Evolutionary conservation across 2,113 vertebrate species (phyloP).

Genomic region (Protomyctophum bolini): DNA sequence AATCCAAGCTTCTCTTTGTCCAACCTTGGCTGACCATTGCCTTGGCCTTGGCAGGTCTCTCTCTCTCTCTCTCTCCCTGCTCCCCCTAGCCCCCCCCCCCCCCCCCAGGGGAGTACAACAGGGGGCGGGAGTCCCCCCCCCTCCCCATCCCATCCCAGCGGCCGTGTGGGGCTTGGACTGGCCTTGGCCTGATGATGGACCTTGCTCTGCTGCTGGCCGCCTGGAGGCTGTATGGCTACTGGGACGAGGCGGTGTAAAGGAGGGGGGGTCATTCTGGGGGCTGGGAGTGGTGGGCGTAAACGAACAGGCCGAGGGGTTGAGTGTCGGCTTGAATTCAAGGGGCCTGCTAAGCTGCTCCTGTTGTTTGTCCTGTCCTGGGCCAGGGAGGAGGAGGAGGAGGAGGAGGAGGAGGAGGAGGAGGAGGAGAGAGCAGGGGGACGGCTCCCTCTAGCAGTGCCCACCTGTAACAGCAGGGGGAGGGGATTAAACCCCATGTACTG

Average conservation of each 20-base stretch:
- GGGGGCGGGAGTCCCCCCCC: slow-evolving; percentile 25
- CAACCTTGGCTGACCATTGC: slow-evolving; percentile 54
- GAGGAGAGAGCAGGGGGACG: slow-evolving; percentile 57
- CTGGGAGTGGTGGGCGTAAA: no score
- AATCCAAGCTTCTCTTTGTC: slow-evolving; percentile 61
- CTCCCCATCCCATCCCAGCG: slow-evolving; percentile 44
- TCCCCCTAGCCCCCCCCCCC: slow-evolving; percentile 21
- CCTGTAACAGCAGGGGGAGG: slow-evolving; percentile 61
- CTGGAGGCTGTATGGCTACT: slow-evolving; percentile 20
- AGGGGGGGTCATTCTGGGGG: no score
- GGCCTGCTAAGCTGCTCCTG: no score
- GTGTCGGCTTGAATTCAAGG: no score
- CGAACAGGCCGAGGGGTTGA: no score
- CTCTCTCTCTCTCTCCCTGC: slow-evolving; percentile 1
- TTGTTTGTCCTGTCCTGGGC: no score
- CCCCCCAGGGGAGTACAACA: background rate
- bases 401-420: background rate
- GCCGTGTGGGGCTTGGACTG: slow-evolving; percentile 58
- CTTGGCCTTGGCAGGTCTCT: slow-evolving; percentile 34
- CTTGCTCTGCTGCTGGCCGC: slow-evolving; percentile 29
- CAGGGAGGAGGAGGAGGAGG: background rate
- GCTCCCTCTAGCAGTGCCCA: slow-evolving; percentile 78
- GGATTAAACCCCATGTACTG: background rate
- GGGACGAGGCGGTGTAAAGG: no score
- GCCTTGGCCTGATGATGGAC: slow-evolving; percentile 60